A percentile compares a stretch with the other conserved stretches of the same genome.
These are phyloP conservation scores for Acropternis orthonyx DNA, from an alignment of 2,797 vertebrate species.

Conservation along the genomic window DNA sequence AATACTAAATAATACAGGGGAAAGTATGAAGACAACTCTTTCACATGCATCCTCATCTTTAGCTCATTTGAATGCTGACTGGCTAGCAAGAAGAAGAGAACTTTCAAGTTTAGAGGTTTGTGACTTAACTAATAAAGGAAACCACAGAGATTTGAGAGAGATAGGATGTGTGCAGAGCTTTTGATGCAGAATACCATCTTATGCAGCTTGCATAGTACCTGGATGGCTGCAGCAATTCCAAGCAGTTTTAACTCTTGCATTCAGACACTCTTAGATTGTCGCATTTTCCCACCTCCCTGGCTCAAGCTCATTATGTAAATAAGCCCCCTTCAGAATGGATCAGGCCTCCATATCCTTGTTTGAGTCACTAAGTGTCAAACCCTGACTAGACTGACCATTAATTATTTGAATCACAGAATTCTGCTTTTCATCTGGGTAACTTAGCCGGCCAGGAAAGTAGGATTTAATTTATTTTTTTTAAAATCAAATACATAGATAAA, in stretches of 20 bases:
- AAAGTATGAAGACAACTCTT: neutral
- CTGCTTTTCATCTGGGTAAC: neutral
- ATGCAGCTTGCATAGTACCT: conserved; percentile 6
- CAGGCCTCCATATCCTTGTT: neutral
- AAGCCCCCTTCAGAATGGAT: neutral
- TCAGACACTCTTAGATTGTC: neutral
- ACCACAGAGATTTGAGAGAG: neutral
- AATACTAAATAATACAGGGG: neutral
- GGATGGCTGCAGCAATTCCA: neutral
- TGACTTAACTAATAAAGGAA: conserved; percentile 27
- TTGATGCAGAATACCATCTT: neutral
- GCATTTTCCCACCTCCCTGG: neutral
- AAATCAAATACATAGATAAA: neutral
- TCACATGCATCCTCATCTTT: neutral
- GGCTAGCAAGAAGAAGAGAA: neutral
- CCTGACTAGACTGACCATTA: neutral
- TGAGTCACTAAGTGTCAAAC: neutral
- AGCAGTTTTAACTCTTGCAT: neutral
- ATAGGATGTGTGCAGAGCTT: neutral
- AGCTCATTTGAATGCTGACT: conserved; percentile 12
- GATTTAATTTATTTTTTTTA: neutral
- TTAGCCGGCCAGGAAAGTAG: neutral
- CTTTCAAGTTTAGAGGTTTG: conserved; percentile 36
- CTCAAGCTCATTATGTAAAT: neutral
- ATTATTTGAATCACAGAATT: neutral